Base-by-base conservation (phyloP, 2,797 vertebrate species). In the Sandelia bainsii region DNA sequence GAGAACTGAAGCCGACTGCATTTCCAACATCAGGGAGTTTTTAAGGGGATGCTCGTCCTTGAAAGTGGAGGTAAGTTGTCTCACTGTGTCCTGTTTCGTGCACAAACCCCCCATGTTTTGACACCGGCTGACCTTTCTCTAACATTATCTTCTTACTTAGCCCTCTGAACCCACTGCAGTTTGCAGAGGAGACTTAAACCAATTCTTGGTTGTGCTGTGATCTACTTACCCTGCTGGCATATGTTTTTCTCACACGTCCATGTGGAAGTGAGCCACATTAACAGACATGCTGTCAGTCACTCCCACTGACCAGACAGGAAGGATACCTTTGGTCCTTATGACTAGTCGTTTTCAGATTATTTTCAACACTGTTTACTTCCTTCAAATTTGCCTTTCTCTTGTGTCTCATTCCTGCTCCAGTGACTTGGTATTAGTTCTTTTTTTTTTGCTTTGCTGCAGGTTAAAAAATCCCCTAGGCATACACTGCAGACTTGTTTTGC, bases 1-100 rank as follows among this genome's bases (percentile, higher is more conserved):
- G 72, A 96, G 95, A 87, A 94, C 90, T 48, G 97, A 99, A 94
- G 93, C 92, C 0, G 96, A 97, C 58, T 97, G 97, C 85, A 84
- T 96, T 82, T 84, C 85, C 82, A 99, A 99, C 79, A 97, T 98
- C 87, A 93, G 83, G 67, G 96, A 97, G 90, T 99, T 99, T 93
- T 87, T 99, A 71, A 97, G 94, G 92, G 96, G 96, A 95, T 98
- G 97, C 37, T 60, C 89, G 0, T 61, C 93, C 37, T 92, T 99
- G 77, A 96, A 97, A 92, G 95, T 99, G 61, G 96, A 99, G 96
- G 98, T 99, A 93, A 96, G 96, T 89, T 76, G 44, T 14, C 16
- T 54, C n/a, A 27, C 1, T 42, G 11, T 53, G 19, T 49, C 54
- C 69, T 73, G 53, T 80, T 79, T 71, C 8, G 10, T 62, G 1